Conservation (phyloP, 2,888 invertebrate genomes). For the Euzetes globulus region DNA sequence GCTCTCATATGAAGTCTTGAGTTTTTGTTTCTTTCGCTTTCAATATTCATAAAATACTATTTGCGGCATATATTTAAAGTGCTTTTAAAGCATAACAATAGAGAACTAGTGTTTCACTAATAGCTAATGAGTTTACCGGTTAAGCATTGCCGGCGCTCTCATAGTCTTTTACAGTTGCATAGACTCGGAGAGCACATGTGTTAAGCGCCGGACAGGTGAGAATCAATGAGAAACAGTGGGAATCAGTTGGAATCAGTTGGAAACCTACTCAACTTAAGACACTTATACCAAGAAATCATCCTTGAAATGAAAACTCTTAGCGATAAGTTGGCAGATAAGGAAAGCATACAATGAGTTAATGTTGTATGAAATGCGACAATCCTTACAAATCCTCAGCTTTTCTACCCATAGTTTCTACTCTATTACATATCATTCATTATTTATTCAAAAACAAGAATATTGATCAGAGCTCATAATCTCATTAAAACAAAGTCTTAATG, state of each 20-base stretch:
- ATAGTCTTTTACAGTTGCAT: not conserved
- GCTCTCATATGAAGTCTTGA: not conserved
- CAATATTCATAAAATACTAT: constrained; percentile 6
- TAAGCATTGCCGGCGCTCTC: not conserved
- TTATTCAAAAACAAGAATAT: constrained; percentile 3
- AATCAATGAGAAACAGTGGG: constrained; percentile 7
- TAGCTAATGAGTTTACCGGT: constrained; percentile 27
- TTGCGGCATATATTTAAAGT: constrained; percentile 15
- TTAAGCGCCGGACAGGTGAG: constrained; percentile 26
- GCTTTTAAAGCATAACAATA: constrained; percentile 10
- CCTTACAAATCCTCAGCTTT: not conserved
- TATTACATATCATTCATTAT: not conserved
- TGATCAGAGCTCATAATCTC: not conserved
- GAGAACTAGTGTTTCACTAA: constrained; percentile 25
- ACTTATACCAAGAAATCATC: constrained; percentile 12
- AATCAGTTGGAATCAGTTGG: constrained; percentile 15
- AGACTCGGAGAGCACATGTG: constrained; percentile 17
- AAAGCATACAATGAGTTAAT: constrained; percentile 11
- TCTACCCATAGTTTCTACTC: not conserved
- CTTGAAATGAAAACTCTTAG: not conserved
- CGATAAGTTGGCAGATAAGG: constrained; percentile 2
- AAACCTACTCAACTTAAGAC: not conserved
- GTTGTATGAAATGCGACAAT: constrained; percentile 16
- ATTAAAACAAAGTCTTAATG: not conserved
- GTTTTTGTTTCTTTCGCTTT: not conserved